A percentile compares a stretch with the other conserved stretches of the same genome.
Evolutionary conservation across 2,888 invertebrate genomes (phyloP).

Genomic region (Hetaerina titia): DNA sequence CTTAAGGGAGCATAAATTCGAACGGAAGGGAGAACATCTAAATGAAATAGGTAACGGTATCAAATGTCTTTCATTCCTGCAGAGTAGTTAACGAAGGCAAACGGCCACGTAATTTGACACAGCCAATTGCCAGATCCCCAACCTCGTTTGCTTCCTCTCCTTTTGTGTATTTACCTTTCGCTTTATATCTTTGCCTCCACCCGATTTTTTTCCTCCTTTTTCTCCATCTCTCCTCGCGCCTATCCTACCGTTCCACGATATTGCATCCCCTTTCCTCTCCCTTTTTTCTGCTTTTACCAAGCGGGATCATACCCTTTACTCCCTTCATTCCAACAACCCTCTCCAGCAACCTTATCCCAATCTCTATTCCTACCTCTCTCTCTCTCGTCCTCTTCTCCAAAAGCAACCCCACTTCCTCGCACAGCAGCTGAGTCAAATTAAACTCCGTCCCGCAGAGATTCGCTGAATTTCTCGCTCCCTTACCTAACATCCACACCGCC

Average conservation of each 20-base stretch:
- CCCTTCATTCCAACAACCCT: too few species aligned
- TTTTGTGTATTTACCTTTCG: not conserved
- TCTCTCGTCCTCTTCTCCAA: not conserved
- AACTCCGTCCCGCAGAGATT: conserved; percentile 21
- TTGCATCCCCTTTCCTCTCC: not conserved
- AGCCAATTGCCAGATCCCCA: not conserved
- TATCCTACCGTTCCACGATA: not conserved
- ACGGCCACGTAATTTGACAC: not conserved
- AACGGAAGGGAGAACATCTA: too few species aligned
- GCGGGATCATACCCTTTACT: too few species aligned
- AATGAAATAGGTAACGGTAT: too few species aligned
- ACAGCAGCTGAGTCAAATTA: conserved; percentile 24
- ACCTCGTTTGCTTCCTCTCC: not conserved
- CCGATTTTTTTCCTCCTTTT: not conserved
- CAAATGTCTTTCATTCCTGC: too few species aligned
- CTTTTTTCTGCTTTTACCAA: too few species aligned
- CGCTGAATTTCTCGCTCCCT: not conserved
- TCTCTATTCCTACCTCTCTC: not conserved
- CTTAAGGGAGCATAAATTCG: too few species aligned
- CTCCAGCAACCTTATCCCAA: too few species aligned
- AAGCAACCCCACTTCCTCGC: not conserved
- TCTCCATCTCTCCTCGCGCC: not conserved
- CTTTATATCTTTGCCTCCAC: not conserved
- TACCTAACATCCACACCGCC: not conserved
- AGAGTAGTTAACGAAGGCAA: not conserved